phyloP scores from a whole-genome alignment of 1,140 invertebrate species.

The Luehdorfia chinensis region DNA sequence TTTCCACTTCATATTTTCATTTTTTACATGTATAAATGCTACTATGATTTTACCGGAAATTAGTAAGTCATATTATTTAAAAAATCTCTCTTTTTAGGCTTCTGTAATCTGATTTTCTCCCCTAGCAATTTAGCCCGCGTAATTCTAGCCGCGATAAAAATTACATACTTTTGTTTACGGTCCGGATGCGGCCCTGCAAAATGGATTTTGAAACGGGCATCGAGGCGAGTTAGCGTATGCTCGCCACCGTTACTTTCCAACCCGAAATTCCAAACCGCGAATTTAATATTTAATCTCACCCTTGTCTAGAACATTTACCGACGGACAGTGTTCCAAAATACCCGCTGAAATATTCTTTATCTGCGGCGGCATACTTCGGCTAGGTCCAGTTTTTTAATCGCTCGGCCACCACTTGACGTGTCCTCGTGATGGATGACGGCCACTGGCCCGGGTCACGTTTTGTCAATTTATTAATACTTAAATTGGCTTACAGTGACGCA shows the following conservation, averaged over 20 bases:
- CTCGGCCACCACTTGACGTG: conserved; percentile 65
- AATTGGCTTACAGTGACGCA: conserved; percentile 69
- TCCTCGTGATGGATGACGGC: conserved; percentile 65
- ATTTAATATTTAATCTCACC: conserved; percentile 75
- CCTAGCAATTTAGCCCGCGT: conserved; percentile 27
- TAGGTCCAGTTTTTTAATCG: conserved; percentile 72
- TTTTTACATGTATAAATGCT: too few species aligned
- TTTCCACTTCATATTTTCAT: too few species aligned
- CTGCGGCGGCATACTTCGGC: conserved; percentile 48
- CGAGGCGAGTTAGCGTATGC: conserved; percentile 36
- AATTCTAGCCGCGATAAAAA: conserved; percentile 38
- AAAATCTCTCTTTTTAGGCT: conserved; percentile 17
- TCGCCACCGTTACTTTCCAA: conserved; percentile 35
- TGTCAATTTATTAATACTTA: conserved; percentile 76
- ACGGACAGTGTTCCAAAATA: conserved; percentile 59
- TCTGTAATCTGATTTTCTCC: conserved; percentile 16
- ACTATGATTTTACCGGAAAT: too few species aligned
- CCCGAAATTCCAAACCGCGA: conserved; percentile 69
- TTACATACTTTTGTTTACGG: conserved; percentile 32
- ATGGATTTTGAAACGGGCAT: conserved; percentile 28
- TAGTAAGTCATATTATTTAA: too few species aligned
- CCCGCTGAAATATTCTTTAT: conserved; percentile 37
- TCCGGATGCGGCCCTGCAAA: conserved; percentile 30
- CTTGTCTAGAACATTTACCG: conserved; percentile 73
- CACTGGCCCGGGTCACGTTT: conserved; percentile 60